Evolutionary conservation across 1,140 invertebrate genomes (phyloP), one percentile per base, ranked within the genome.

Genomic region (Conus ventricosus): DNA sequence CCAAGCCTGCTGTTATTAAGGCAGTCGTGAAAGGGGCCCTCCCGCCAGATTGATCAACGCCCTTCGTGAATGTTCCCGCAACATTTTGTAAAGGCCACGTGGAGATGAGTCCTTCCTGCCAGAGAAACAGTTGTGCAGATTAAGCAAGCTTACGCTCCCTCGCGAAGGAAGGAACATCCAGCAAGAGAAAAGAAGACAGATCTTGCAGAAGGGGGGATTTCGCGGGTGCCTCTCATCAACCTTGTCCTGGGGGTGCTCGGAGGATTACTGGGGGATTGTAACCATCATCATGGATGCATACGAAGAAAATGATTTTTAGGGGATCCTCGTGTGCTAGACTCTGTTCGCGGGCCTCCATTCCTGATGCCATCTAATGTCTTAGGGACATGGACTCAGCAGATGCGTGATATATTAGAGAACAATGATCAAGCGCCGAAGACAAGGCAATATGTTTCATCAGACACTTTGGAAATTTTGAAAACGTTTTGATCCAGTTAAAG

Each of bases 201-300:
- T 88, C 27, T 53, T 88, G 20, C 87, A 82, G 23, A 88, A 71
- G n/a, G 87, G 87, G 7, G 87, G 87, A n/a, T 88, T 88, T 67
- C 5, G 63, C 5, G 20, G 20, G 11, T 51, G 39, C 39, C 78
- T 4, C 51, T 88, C 5, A 20, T 88, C 4, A 71, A 60, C 51
- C 87, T 78, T 10, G 53, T 88, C 4, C 25, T 88, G 39, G 7
- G 25, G 78, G 0, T 25, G 57, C 39, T 39, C 39, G 3, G 3
- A 39, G 39, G 39, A 39, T 39, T 39, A 6, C 39, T 88, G 80
- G 87, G 13, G 23, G 11, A n/a, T 7, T 87, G 76, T 51, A 78
- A 25, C 25, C 5, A 7, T n/a, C 5, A 82, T 63, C 27, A 88
- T 88, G 87, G 87, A 88, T n/a, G 20, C 57, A 60, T n/a, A 27